Percentiles rank a stretch among this genome's conserved stretches.
phyloP scores from a whole-genome alignment of 2,888 invertebrate genomes.

The Agrilus mali region DNA sequence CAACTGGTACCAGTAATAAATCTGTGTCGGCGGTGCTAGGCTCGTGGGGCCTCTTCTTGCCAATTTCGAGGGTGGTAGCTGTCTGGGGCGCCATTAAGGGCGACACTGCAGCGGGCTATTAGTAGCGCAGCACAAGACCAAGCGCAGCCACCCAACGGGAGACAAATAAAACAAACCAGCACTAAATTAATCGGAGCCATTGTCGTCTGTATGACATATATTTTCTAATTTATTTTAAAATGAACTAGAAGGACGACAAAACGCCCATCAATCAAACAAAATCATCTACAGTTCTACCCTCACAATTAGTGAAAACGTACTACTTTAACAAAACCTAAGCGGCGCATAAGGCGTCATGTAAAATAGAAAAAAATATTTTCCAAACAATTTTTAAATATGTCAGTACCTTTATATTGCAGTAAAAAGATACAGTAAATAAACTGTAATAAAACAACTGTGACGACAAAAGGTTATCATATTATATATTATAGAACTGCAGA shows the following conservation, averaged over 20 bases:
- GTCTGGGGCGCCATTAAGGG: slow-evolving; percentile 48
- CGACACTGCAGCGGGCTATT: slow-evolving; percentile 42
- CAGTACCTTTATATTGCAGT: too few relatives aligned
- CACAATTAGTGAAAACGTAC: too few relatives aligned
- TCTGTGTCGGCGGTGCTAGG: slow-evolving; percentile 63
- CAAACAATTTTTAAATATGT: too few relatives aligned
- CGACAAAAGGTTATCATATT: too few relatives aligned
- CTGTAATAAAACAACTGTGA: too few relatives aligned
- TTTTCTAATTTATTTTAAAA: slow-evolving; percentile 1
- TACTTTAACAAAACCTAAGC: too few relatives aligned
- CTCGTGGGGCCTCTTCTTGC: slow-evolving; percentile 91
- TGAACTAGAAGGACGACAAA: background rate
- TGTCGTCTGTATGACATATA: slow-evolving; percentile 9
- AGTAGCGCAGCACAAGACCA: slow-evolving; percentile 38
- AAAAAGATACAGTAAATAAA: too few relatives aligned
- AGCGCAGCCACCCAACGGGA: slow-evolving; percentile 34
- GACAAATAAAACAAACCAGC: slow-evolving; percentile 36
- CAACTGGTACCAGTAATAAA: slow-evolving; percentile 84
- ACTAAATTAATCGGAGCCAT: slow-evolving; percentile 30
- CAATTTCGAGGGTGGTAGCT: slow-evolving; percentile 73
- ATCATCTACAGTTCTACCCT: too few relatives aligned
- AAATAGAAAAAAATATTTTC: too few relatives aligned
- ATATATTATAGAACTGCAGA: too few relatives aligned
- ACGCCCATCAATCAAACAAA: background rate
- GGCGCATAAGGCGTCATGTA: too few relatives aligned